These are phyloP conservation scores for Cerceris rybyensis DNA, from an alignment of 2,888 invertebrate species.

Conservation along the genomic window DNA sequence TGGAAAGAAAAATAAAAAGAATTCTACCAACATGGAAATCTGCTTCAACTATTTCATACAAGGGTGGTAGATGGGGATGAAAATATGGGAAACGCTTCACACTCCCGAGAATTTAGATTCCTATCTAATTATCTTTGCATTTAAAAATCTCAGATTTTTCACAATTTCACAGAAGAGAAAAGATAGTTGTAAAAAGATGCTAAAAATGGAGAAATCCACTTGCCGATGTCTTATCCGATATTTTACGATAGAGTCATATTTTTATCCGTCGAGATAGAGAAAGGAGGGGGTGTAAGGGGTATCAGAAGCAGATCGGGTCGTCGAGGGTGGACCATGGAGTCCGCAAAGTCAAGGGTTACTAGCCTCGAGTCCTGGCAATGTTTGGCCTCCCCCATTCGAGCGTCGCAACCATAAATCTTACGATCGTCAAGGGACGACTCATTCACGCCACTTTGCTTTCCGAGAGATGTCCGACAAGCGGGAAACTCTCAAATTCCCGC, in stretches of 20 bases:
- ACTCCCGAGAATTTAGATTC: no score
- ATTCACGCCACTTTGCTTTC: slow-evolving; percentile 80
- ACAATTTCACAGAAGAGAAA: no score
- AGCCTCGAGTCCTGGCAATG: slow-evolving; percentile 67
- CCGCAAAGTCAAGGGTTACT: slow-evolving; percentile 79
- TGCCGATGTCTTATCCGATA: background rate
- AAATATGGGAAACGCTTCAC: no score
- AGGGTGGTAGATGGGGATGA: no score
- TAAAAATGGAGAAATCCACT: slow-evolving; percentile 13
- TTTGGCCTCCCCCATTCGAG: slow-evolving; percentile 67
- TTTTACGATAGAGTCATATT: slow-evolving; percentile 53
- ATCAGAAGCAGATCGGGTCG: slow-evolving; percentile 61
- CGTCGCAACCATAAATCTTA: slow-evolving; percentile 80
- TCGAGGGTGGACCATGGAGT: slow-evolving; percentile 70
- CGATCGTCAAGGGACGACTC: slow-evolving; percentile 81
- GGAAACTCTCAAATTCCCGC: slow-evolving; percentile 58
- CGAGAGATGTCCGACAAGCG: slow-evolving; percentile 72
- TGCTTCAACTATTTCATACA: no score
- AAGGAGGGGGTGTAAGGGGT: slow-evolving; percentile 36
- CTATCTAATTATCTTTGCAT: no score
- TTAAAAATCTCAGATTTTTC: no score
- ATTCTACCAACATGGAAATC: no score
- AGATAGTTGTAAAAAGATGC: no score
- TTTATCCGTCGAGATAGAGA: slow-evolving; percentile 46
- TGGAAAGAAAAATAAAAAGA: no score